Percentiles rank a stretch among this genome's conserved stretches.
Conservation (phyloP, 2,113 vertebrate species). For the Empidonax alnorum region DNA sequence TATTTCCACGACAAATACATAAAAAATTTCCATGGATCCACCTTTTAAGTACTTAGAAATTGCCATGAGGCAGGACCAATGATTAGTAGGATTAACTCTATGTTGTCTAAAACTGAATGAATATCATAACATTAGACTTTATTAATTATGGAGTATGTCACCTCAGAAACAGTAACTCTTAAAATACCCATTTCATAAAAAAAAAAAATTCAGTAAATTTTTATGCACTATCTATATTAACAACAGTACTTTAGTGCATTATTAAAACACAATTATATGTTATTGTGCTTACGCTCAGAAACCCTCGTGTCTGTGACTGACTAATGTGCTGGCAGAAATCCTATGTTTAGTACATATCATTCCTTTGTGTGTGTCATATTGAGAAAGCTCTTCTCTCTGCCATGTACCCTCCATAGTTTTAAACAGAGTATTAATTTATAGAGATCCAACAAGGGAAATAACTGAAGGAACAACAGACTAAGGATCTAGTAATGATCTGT, state of each 20-base stretch:
- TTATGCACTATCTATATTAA: background rate
- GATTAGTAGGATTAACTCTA: background rate
- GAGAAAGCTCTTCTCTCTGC: background rate
- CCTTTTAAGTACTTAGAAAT: background rate
- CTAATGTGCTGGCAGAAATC: background rate
- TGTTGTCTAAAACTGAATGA: background rate
- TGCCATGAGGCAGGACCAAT: background rate
- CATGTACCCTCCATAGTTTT: background rate
- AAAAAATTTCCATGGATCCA: background rate
- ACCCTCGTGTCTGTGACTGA: accelerated
- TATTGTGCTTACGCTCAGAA: background rate
- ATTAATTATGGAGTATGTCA: background rate
- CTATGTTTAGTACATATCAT: background rate
- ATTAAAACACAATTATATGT: background rate
- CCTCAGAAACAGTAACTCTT: background rate
- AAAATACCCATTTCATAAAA: background rate
- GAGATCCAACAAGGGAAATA: background rate
- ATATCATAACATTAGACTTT: background rate
- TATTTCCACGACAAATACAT: background rate
- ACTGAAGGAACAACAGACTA: background rate
- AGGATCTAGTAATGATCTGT: background rate
- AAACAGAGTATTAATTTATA: background rate
- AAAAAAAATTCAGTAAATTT: background rate
- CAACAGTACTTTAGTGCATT: background rate
- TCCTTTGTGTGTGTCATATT: background rate